These are phyloP conservation scores for Eptatretus atami DNA, from an alignment of 2,797 vertebrate genomes.

Conservation along the genomic window DNA sequence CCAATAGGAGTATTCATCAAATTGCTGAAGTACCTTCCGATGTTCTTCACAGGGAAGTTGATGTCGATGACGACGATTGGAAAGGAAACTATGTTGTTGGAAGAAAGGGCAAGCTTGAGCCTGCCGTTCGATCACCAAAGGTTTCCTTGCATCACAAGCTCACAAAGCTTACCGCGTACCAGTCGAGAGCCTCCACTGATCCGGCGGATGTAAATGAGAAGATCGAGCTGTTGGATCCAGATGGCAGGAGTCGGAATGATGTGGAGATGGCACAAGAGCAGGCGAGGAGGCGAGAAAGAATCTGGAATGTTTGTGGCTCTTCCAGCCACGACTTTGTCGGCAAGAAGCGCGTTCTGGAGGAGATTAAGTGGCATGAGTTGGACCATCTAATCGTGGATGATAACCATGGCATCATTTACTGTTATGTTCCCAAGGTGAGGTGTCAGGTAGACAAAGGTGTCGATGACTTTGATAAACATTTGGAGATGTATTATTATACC, in stretches of 20 bases:
- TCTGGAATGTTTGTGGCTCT: slow-evolving; percentile 41
- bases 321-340: slow-evolving; percentile 35
- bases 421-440: slow-evolving; percentile 51
- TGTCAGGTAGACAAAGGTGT: no score
- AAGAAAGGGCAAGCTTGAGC: no score
- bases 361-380: slow-evolving; percentile 74
- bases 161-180: slow-evolving; percentile 14
- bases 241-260: slow-evolving; percentile 14
- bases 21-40: no score
- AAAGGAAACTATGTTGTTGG: no score
- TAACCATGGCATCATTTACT: slow-evolving; percentile 74
- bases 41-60: no score
- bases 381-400: slow-evolving; percentile 88
- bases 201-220: slow-evolving; percentile 28
- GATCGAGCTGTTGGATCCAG: slow-evolving; percentile 47
- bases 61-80: no score
- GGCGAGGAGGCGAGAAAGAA: slow-evolving; percentile 23
- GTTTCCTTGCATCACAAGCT: no score
- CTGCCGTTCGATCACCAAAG: no score
- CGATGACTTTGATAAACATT: no score
- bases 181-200: slow-evolving; percentile 17
- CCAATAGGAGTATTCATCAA: no score
- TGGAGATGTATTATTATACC: no score
- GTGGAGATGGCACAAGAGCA: slow-evolving; percentile 26
- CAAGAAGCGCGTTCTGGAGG: slow-evolving; percentile 68